These are phyloP conservation scores for Sturnus vulgaris DNA, from an alignment of 2,113 vertebrate species.

Conservation along the genomic window DNA sequence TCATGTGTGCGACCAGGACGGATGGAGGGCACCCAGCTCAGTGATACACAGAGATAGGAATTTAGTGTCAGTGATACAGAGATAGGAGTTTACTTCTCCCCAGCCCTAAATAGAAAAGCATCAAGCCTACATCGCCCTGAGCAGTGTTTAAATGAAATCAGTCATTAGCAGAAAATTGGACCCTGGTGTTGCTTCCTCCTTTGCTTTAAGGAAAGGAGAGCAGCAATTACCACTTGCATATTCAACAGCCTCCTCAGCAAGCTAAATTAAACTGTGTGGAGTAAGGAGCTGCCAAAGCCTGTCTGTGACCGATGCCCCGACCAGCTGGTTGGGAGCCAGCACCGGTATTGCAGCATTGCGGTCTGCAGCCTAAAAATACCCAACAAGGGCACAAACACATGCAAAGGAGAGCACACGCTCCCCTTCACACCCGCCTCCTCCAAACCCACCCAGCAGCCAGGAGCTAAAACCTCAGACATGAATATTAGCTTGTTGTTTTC, in stretches of 20 bases:
- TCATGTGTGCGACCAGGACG: accelerated
- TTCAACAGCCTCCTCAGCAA: constrained; percentile 43
- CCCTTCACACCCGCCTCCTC: constrained; percentile 40
- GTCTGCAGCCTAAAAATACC: constrained; percentile 48
- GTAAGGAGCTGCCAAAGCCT: constrained; percentile 1
- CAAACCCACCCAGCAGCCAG: neutral
- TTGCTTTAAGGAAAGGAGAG: constrained; percentile 46
- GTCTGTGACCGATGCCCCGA: constrained; percentile 26
- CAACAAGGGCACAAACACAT: neutral
- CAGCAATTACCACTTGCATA: constrained; percentile 50
- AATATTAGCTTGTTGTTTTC: neutral
- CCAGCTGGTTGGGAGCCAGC: constrained; percentile 26
- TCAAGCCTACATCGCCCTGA: neutral
- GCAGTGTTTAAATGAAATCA: constrained; percentile 41
- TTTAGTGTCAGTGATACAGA: neutral
- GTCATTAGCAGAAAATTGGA: constrained; percentile 55
- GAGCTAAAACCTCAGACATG: constrained; percentile 10
- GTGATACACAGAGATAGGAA: neutral
- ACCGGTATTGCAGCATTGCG: neutral
- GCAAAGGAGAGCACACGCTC: neutral
- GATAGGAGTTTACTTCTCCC: neutral
- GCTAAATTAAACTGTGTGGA: constrained; percentile 9
- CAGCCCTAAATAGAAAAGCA: neutral
- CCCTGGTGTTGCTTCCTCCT: neutral
- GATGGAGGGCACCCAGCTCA: neutral